Evolutionary conservation across 2,797 vertebrate genomes (phyloP).

Genomic region (Bradypodion pumilum): DNA sequence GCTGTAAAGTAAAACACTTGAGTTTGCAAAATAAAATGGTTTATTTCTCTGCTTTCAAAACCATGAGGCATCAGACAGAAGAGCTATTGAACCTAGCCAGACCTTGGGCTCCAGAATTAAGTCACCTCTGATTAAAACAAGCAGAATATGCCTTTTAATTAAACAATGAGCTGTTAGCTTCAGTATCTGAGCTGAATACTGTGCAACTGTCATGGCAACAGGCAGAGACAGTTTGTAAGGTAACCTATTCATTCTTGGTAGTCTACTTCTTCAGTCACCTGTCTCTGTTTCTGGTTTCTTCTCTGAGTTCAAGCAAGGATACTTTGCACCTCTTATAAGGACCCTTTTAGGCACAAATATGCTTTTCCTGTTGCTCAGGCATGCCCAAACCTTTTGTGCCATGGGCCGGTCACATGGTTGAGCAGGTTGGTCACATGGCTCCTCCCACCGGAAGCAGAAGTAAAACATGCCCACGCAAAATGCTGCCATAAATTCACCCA

Average conservation of each 20-base stretch:
- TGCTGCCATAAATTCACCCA: too few relatives aligned
- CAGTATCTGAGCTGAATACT: not conserved
- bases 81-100: not conserved
- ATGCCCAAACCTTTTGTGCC: too few relatives aligned
- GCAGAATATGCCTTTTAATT: constrained; percentile 5
- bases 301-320: not conserved
- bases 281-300: not conserved
- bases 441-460: too few relatives aligned
- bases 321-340: not conserved
- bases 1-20: not conserved
- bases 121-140: constrained; percentile 2
- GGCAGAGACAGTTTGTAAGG: constrained; percentile 11
- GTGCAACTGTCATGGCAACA: constrained; percentile 38
- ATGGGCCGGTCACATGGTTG: too few relatives aligned
- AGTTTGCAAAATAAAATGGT: not conserved
- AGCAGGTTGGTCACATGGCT: too few relatives aligned
- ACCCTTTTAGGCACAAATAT: not conserved
- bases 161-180: constrained; percentile 4
- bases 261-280: not conserved
- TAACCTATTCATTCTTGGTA: constrained; percentile 22
- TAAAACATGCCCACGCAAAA: too few relatives aligned
- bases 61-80: not conserved
- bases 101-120: not conserved
- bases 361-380: too few relatives aligned
- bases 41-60: not conserved